phyloP scores from a whole-genome alignment of 2,888 invertebrate species.

The Calameuta filiformis region DNA sequence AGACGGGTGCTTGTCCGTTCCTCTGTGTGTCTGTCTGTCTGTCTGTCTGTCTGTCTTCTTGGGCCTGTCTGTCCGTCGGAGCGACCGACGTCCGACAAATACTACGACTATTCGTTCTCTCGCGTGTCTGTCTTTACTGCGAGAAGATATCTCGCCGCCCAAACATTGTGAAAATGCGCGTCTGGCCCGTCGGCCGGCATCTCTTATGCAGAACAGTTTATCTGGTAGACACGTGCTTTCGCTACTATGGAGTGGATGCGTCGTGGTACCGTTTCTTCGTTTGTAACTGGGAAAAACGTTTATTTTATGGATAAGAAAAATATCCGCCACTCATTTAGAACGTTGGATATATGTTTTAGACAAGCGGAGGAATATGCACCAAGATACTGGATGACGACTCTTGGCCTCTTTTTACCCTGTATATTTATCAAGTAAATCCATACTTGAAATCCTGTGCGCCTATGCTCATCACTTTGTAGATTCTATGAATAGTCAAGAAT shows the following conservation, averaged over 20 bases:
- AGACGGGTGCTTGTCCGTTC: constrained; percentile 19
- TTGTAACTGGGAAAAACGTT: not conserved
- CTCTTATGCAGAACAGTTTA: constrained; percentile 10
- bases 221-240: not conserved
- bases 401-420: not conserved
- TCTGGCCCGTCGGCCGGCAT: constrained; percentile 13
- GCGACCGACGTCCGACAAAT: not conserved
- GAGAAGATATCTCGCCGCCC: constrained; percentile 24
- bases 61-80: not conserved
- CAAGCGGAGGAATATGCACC: not conserved
- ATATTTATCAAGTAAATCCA: not conserved
- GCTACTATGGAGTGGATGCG: not conserved
- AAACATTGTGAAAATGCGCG: constrained; percentile 28
- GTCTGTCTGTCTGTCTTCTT: constrained; percentile 7
- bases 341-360: not conserved
- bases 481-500: not conserved
- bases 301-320: not conserved
- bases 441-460: not conserved
- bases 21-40: constrained; percentile 1
- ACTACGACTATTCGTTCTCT: not conserved
- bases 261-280: not conserved
- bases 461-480: not conserved
- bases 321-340: not conserved
- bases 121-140: constrained; percentile 13
- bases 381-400: not conserved